Percentiles rank a stretch among this genome's conserved stretches.
These are phyloP conservation scores for Sandelia bainsii DNA, from an alignment of 2,797 vertebrate species.

Conservation along the genomic window DNA sequence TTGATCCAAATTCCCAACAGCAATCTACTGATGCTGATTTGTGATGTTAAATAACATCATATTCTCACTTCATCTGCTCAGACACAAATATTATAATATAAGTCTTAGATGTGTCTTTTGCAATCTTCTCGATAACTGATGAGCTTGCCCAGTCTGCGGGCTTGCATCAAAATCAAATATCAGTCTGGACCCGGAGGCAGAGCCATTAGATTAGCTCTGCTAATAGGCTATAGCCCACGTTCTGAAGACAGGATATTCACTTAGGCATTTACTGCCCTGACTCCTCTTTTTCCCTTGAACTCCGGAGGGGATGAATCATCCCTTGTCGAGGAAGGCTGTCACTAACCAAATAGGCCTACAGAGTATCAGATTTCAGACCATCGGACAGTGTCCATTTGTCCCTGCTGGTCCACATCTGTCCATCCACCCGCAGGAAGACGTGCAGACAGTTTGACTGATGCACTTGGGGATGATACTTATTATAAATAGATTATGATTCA, in stretches of 20 bases:
- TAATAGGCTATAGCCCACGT: constrained; percentile 67
- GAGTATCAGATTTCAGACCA: constrained; percentile 57
- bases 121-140: constrained; percentile 10
- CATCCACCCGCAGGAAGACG: constrained; percentile 42
- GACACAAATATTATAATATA: constrained; percentile 32
- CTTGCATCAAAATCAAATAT: constrained; percentile 54
- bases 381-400: constrained; percentile 42
- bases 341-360: constrained; percentile 29
- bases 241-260: constrained; percentile 75
- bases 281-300: constrained; percentile 50
- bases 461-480: neutral
- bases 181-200: constrained; percentile 66
- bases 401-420: constrained; percentile 48
- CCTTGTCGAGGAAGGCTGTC: constrained; percentile 46
- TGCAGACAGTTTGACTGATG: constrained; percentile 36
- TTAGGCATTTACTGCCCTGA: constrained; percentile 62
- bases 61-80: neutral
- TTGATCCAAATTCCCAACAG: too few species aligned
- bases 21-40: neutral
- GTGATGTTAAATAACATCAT: neutral
- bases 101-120: constrained; percentile 40
- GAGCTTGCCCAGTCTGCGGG: constrained; percentile 27
- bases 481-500: constrained; percentile 4
- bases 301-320: constrained; percentile 31
- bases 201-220: constrained; percentile 68